These are phyloP conservation scores for Antechinus stuartii DNA, from an alignment of 2,113 vertebrate species.

Conservation along the genomic window DNA sequence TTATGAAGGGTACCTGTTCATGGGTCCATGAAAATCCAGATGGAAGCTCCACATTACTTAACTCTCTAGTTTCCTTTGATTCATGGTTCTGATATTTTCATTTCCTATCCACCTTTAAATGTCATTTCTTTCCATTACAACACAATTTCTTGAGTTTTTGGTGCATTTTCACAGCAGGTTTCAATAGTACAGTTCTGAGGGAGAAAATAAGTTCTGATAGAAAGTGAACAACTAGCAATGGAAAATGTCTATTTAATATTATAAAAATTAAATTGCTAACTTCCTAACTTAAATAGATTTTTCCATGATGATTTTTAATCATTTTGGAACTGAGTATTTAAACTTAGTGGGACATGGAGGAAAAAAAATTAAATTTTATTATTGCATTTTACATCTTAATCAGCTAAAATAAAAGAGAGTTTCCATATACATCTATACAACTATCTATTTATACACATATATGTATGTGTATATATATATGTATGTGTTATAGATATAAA, in stretches of 20 bases:
- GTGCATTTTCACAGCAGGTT: not conserved
- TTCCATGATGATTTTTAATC: not conserved
- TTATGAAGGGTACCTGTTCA: not conserved
- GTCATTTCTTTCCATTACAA: not conserved
- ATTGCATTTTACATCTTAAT: conserved; percentile 13
- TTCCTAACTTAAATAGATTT: not conserved
- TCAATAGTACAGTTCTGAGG: conserved; percentile 12
- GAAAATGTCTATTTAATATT: conserved; percentile 5
- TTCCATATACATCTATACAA: not conserved
- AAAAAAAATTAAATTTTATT: conserved; percentile 6
- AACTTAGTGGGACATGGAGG: not conserved
- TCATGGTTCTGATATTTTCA: not conserved
- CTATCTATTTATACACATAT: not conserved
- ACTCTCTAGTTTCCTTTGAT: not conserved
- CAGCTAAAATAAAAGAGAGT: not conserved
- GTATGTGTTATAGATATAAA: not conserved
- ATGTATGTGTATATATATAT: not conserved
- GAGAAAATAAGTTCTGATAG: not conserved
- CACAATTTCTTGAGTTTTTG: not conserved
- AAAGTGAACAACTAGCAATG: not conserved
- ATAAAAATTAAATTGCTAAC: conserved; percentile 12
- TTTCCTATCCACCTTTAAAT: not conserved
- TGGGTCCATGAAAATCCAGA: conserved; percentile 11
- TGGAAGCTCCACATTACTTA: not conserved
- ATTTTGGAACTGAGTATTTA: not conserved